Percentiles rank a stretch among this genome's conserved stretches.
These are phyloP conservation scores for Coptodon bakossiorum DNA, from an alignment of 2,113 vertebrate species.

Conservation along the genomic window DNA sequence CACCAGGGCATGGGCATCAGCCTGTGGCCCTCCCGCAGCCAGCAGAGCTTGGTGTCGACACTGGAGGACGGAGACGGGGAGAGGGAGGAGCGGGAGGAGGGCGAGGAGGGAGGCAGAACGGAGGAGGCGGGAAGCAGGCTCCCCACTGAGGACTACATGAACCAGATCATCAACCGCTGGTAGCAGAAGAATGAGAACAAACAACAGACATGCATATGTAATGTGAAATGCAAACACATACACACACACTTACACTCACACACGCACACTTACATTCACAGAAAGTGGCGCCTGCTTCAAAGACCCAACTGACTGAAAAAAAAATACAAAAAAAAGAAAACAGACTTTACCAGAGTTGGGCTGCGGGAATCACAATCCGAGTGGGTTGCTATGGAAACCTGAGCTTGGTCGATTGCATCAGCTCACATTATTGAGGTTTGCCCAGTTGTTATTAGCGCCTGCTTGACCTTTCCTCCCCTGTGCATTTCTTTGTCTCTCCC, in stretches of 20 bases:
- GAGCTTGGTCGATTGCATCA: slow-evolving; percentile 25
- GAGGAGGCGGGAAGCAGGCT: slow-evolving; percentile 76
- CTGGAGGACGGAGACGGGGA: slow-evolving; percentile 31
- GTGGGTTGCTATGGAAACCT: slow-evolving; percentile 48
- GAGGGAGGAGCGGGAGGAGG: slow-evolving; percentile 45
- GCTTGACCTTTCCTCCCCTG: not conserved
- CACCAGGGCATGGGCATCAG: slow-evolving; percentile 72
- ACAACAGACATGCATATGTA: slow-evolving; percentile 32
- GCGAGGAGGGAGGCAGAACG: slow-evolving; percentile 59
- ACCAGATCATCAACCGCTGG: slow-evolving; percentile 99
- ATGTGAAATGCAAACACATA: slow-evolving; percentile 19
- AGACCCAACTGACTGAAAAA: slow-evolving; percentile 18
- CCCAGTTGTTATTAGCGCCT: slow-evolving; percentile 40
- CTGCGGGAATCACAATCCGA: not conserved
- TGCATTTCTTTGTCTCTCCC: slow-evolving; percentile 5
- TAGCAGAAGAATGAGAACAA: slow-evolving; percentile 69
- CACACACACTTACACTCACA: not conserved
- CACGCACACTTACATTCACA: not conserved
- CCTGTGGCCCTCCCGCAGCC: slow-evolving; percentile 60
- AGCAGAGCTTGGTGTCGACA: slow-evolving; percentile 11
- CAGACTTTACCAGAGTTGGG: not conserved
- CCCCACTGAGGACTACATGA: slow-evolving; percentile 99
- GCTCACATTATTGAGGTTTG: slow-evolving; percentile 30
- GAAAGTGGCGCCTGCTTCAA: slow-evolving; percentile 11
- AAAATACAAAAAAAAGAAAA: not conserved